These are phyloP conservation scores for Aplysina aerophoba DNA, from an alignment of 37 sponge, comb jelly and placozoan species.

Conservation along the genomic window DNA sequence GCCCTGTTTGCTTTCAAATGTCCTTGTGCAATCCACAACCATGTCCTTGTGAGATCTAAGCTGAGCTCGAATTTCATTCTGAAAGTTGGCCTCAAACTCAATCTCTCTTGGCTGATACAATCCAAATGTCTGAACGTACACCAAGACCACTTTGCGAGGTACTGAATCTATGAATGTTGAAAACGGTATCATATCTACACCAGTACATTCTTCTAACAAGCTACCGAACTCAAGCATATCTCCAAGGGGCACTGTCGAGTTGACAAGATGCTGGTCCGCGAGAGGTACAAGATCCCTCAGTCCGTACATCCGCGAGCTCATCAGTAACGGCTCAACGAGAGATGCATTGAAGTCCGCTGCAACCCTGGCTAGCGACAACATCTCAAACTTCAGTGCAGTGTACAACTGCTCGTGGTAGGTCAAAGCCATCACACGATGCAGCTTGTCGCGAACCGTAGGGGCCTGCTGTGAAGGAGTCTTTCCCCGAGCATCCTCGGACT, in stretches of 20 bases:
- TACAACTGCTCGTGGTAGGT: slow-evolving; percentile 54
- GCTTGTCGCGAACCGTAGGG: too few relatives aligned
- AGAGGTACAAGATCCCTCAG: slow-evolving; percentile 22
- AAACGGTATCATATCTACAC: not conserved
- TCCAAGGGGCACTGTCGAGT: not conserved
- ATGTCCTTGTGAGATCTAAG: not conserved
- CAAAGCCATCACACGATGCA: slow-evolving; percentile 36
- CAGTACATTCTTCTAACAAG: not conserved
- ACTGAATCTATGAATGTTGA: not conserved
- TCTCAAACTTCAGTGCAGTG: slow-evolving; percentile 32
- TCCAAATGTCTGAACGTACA: not conserved
- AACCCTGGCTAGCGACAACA: slow-evolving; percentile 37
- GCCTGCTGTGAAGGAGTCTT: too few relatives aligned
- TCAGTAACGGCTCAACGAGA: slow-evolving; percentile 44
- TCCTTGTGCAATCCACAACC: not conserved
- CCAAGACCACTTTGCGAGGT: not conserved
- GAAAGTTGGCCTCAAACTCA: not conserved
- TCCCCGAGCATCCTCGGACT: too few relatives aligned
- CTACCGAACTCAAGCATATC: not conserved
- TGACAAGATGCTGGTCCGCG: not conserved
- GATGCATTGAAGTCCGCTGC: slow-evolving; percentile 47
- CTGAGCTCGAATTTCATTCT: not conserved
- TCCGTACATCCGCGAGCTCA: slow-evolving; percentile 44
- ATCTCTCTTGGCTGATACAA: not conserved
- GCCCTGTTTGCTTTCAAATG: not conserved